These are phyloP conservation scores for Scolanthus callimorphus DNA, from an alignment of 92 coral and sea anemone species.

Conservation along the genomic window DNA sequence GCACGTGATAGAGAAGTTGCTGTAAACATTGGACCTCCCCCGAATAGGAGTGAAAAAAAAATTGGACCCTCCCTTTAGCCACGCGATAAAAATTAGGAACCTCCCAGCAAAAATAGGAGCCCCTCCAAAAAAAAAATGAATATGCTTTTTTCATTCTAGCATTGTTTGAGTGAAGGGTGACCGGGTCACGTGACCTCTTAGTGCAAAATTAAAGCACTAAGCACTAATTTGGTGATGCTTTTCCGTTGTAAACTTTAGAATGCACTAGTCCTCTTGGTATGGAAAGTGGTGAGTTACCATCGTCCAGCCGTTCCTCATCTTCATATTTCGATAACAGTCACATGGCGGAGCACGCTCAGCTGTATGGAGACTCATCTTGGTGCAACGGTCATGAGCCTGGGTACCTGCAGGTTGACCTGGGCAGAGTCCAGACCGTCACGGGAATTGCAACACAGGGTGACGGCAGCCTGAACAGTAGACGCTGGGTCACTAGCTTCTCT, in stretches of 20 bases:
- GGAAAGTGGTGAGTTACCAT: background rate
- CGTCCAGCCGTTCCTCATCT: background rate
- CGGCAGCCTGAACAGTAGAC: background rate
- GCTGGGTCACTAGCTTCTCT: background rate
- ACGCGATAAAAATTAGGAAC: too few species aligned
- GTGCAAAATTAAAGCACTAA: too few species aligned
- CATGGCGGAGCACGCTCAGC: background rate
- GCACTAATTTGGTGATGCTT: too few species aligned
- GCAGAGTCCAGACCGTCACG: background rate
- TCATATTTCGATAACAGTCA: background rate
- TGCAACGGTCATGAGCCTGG: background rate
- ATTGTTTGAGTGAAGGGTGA: too few species aligned
- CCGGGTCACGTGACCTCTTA: too few species aligned
- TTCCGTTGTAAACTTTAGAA: background rate
- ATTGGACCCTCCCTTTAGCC: too few species aligned
- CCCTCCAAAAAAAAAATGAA: too few species aligned
- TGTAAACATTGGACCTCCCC: too few species aligned
- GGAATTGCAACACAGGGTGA: constrained; percentile 4
- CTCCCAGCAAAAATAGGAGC: too few species aligned
- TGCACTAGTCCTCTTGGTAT: background rate
- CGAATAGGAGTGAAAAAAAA: too few species aligned
- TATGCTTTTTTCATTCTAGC: too few species aligned
- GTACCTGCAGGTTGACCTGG: constrained; percentile 3
- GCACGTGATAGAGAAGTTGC: too few species aligned
- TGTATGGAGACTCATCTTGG: constrained; percentile 1